These are phyloP conservation scores for Bellardia pandia DNA, from an alignment of 2,888 invertebrate species.

Conservation along the genomic window DNA sequence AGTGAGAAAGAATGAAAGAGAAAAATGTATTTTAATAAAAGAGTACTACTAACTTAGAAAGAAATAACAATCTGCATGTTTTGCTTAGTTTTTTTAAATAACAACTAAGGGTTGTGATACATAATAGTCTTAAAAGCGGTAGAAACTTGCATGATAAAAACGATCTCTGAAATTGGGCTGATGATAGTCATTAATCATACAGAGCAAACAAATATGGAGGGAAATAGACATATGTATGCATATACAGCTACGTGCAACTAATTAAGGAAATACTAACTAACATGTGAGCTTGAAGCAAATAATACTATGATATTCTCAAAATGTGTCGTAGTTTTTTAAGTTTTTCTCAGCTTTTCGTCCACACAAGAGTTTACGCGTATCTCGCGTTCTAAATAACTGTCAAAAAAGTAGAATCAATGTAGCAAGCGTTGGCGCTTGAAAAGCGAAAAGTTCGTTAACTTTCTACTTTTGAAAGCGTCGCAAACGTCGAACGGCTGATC, in stretches of 20 bases:
- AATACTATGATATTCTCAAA: no score
- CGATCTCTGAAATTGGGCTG: not conserved
- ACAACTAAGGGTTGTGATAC: not conserved
- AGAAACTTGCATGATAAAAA: not conserved
- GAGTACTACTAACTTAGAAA: not conserved
- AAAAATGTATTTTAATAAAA: not conserved
- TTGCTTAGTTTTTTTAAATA: not conserved
- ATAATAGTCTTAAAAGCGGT: not conserved
- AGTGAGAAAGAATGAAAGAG: constrained; percentile 11
- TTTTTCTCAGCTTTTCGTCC: no score
- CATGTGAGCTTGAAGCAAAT: no score
- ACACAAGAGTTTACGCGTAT: no score
- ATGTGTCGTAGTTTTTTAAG: no score
- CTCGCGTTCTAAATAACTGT: not conserved
- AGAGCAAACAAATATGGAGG: not conserved
- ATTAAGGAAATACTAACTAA: no score
- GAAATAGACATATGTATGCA: not conserved
- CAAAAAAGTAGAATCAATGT: no score
- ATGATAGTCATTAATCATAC: not conserved
- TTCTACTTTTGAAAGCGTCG: no score
- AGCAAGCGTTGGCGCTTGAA: no score
- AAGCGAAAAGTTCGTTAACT: no score
- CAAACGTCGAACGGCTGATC: no score
- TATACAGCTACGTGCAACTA: no score
- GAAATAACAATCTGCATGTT: constrained; percentile 2